Conservation (phyloP, 2,888 invertebrate genomes). For the Stramonita haemastoma region DNA sequence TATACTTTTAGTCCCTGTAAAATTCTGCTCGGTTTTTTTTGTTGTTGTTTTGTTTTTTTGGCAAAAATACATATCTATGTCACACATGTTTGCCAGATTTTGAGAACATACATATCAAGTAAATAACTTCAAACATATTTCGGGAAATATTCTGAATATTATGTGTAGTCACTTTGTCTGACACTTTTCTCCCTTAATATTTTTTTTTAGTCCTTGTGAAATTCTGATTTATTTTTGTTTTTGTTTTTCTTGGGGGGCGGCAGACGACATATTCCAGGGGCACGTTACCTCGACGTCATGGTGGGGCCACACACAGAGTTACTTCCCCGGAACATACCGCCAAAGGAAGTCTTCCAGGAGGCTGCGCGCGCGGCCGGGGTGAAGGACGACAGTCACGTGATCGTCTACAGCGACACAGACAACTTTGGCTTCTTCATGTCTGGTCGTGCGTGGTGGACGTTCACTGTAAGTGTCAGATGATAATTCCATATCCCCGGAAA, state of each 20-base stretch:
- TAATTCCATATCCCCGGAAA: neutral
- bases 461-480: conserved; percentile 52
- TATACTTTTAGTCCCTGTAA: no score
- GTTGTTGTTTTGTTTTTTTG: no score
- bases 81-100: no score
- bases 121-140: no score
- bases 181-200: no score
- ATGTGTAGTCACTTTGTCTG: no score
- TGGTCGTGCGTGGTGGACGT: conserved; percentile 69
- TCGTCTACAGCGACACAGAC: conserved; percentile 64
- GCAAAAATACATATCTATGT: no score
- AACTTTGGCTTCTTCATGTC: conserved; percentile 62
- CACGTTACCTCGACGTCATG: conserved; percentile 60
- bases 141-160: no score
- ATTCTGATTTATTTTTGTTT: no score
- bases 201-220: no score
- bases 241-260: neutral
- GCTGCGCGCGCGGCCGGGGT: conserved; percentile 57
- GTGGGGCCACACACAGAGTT: conserved; percentile 56
- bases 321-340: conserved; percentile 62
- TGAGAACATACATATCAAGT: no score
- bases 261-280: conserved; percentile 64
- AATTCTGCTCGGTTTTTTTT: no score
- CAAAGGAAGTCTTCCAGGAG: conserved; percentile 54
- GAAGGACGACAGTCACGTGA: conserved; percentile 55